Evolutionary conservation across 2,113 vertebrate species (phyloP), one percentile per base, ranked within the genome.

Genomic region (Thunnus maccoyii): DNA sequence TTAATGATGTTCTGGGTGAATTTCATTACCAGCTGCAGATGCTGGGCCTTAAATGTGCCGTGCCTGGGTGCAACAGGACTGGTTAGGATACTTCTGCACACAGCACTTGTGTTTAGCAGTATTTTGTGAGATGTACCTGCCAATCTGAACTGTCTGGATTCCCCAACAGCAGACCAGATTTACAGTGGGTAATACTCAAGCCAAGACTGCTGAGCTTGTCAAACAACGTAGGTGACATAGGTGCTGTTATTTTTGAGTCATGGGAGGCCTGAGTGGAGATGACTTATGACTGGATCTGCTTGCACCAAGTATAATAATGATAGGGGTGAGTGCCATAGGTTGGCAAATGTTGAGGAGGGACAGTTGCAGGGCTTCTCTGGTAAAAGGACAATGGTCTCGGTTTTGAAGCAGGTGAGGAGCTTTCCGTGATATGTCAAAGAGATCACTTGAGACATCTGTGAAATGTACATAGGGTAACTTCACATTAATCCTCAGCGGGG

Each of bases 141-240:
- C 65, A 41, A 30, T 71, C 48, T 66, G 47, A 72, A 50, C 36
- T n/a, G 16, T 44, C 41, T 41, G 36, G 36, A 41, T 41, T 41
- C 36, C 36, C 8, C 9, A 41, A 41, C 36, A 41, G 36, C 36
- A 9, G 36, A 9, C 48, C 58, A 74, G 12, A 73, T 8, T 78
- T 61, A 76, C 22, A 64, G 50, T 50, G 41, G 61, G 55, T 15
- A 10, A 13, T 20, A 46, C 14, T 54, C 27, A 60, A 47, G 22
- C 22, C 55, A 57, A 10, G 25, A 12, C 55, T 30, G 51, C 41
- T 22, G 60, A 78, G 54, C 65, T 61, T 71, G 65, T 75, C 46
- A 57, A 63, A 57, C 47, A 72, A 47, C 46, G 10, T 65, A 63
- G 36, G 36, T 41, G 32, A 58, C 22, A 63, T 48, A 18, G 76